Base-by-base conservation (phyloP, 1,140 invertebrate species). In the Scaptomyza pallida region DNA sequence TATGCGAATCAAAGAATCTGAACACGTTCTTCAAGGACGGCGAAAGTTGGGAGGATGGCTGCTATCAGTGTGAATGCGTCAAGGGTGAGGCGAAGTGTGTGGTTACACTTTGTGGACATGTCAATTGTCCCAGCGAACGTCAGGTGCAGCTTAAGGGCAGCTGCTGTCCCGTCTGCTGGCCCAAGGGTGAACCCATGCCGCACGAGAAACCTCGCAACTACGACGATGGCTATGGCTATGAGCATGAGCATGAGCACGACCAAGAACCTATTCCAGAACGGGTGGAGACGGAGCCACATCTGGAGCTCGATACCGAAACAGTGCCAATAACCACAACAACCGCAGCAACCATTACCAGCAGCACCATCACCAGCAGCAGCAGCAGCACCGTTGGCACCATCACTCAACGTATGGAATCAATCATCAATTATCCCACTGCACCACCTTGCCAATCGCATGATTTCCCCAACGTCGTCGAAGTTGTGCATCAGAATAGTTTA, bases 121-220 rank as follows among this genome's bases (percentile, higher is more conserved):
- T 86, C 12, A 78, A 76, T 47, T 90, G 89, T 43, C 89, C 89
- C 23, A 54, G 30, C n/a, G 65, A 90, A 15, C 71, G 85, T 13
- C 89, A 90, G 65, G 81, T 90, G 5, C 44, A 15, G 6, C 45
- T 90, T 2, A 90, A 85, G 57, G 71, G 75, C 64, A 65, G 55
- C 30, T 90, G 89, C 59, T 90, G 89, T 56, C 89, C 89, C 2
- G 73, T 90, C 19, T 90, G 89, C 62, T 90, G 89, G 89, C 89
- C 89, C 13, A 64, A 78, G 5, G 77, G 76, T 12, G 64, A 55
- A 1, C 72, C 89, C 2, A 78, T 90, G 85, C 89, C 89, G 6
- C 54, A 75, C 43, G 81, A 72, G 16, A 61, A 69, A 12, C 15
- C 41, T 3, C 16, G 37, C 15, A 40, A 62, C 48, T 59, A 74